A percentile compares a stretch with the other conserved stretches of the same genome.
Evolutionary conservation across 2,113 vertebrate species (phyloP).

Genomic region (Microcebus griseorufus): DNA sequence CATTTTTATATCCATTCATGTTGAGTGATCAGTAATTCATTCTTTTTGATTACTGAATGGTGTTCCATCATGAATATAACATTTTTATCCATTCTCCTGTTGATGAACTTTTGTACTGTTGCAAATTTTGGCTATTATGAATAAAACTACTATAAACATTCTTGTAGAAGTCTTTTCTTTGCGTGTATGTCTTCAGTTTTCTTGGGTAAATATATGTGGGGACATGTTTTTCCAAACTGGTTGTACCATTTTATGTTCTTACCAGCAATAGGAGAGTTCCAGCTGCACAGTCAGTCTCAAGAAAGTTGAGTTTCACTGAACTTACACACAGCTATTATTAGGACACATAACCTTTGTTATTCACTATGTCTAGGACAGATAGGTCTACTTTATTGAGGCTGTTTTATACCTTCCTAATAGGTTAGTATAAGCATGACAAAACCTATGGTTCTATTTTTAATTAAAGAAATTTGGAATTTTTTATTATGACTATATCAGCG

Average conservation of each 20-base stretch:
- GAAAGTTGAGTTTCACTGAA: background rate
- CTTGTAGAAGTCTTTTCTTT: background rate
- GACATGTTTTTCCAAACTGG: background rate
- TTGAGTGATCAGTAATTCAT: background rate
- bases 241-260: background rate
- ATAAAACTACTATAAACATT: background rate
- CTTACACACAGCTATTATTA: background rate
- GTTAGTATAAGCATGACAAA: background rate
- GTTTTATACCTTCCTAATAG: background rate
- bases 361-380: background rate
- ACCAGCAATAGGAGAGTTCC: too few species aligned
- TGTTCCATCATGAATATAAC: background rate
- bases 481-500: background rate
- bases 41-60: background rate
- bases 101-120: background rate
- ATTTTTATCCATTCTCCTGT: background rate
- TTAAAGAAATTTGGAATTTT: background rate
- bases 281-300: background rate
- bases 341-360: background rate
- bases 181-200: background rate
- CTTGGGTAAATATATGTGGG: background rate
- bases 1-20: background rate
- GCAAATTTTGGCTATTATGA: background rate
- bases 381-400: background rate
- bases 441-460: background rate